A percentile compares a stretch with the other conserved stretches of the same genome.
phyloP scores from a whole-genome alignment of 2,113 vertebrate genomes.

The Formicarius rufipectus region DNA sequence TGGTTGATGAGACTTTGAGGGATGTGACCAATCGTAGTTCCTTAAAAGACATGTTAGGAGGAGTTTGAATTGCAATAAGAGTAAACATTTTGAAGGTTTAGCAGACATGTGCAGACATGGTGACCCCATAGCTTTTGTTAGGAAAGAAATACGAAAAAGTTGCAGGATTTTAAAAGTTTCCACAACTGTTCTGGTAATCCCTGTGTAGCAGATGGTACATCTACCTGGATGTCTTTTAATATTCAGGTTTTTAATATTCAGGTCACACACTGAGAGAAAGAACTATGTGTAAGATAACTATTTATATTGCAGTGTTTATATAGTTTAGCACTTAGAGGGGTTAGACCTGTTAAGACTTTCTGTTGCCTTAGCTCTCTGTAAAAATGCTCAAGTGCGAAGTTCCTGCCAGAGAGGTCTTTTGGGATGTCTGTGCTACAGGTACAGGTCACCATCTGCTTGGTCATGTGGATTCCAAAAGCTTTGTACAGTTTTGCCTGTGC shows the following conservation, averaged over 20 bases:
- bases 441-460: background rate
- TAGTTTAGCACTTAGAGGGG: background rate
- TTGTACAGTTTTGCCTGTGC: background rate
- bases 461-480: background rate
- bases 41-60: background rate
- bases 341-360: background rate
- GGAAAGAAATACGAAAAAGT: background rate
- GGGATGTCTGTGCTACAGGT: background rate
- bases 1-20: background rate
- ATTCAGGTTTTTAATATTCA: background rate
- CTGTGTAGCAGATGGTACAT: background rate
- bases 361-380: background rate
- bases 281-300: background rate
- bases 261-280: background rate
- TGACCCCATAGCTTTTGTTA: background rate
- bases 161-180: background rate
- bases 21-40: background rate
- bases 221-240: background rate
- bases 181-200: background rate
- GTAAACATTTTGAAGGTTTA: background rate
- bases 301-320: background rate
- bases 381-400: background rate
- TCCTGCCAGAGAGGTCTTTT: background rate
- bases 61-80: background rate
- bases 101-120: background rate